Evolutionary conservation across 2,888 invertebrate species (phyloP).

Genomic region (Lagria hirta): DNA sequence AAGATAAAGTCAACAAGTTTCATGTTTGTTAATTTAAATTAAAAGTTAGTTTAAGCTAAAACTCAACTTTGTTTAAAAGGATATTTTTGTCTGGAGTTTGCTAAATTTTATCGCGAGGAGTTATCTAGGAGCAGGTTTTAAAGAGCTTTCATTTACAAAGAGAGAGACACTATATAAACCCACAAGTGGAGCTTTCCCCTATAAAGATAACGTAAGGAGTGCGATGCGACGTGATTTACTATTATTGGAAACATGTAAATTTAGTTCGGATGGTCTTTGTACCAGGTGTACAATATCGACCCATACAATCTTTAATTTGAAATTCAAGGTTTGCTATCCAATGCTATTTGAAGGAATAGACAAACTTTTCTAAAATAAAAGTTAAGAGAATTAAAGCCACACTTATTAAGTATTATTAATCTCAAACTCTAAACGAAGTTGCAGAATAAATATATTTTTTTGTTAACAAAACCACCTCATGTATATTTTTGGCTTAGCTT

Average conservation of each 20-base stretch:
- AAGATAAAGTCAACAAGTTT: constrained; percentile 26
- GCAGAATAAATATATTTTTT: too few species aligned
- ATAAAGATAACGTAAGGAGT: constrained; percentile 40
- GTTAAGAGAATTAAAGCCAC: too few species aligned
- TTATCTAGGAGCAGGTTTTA: constrained; percentile 17
- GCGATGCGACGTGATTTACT: constrained; percentile 40
- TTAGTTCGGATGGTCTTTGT: constrained; percentile 35
- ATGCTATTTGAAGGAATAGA: too few species aligned
- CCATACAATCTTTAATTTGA: constrained; percentile 33
- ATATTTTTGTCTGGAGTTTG: constrained; percentile 18
- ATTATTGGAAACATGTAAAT: constrained; percentile 44
- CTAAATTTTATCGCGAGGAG: constrained; percentile 19
- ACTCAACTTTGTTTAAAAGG: constrained; percentile 17
- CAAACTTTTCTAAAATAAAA: too few species aligned
- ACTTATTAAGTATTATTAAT: too few species aligned
- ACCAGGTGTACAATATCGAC: constrained; percentile 35
- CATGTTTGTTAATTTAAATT: constrained; percentile 26
- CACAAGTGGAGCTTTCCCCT: constrained; percentile 32
- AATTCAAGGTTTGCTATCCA: too few species aligned
- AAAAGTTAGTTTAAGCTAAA: constrained; percentile 16
- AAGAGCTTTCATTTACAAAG: constrained; percentile 24
- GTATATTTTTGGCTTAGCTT: too few species aligned
- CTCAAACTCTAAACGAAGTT: too few species aligned
- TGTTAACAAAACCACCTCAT: too few species aligned
- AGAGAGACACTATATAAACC: constrained; percentile 31